Evolutionary conservation across 2,113 vertebrate genomes (phyloP).

Genomic region (Python bivittatus): DNA sequence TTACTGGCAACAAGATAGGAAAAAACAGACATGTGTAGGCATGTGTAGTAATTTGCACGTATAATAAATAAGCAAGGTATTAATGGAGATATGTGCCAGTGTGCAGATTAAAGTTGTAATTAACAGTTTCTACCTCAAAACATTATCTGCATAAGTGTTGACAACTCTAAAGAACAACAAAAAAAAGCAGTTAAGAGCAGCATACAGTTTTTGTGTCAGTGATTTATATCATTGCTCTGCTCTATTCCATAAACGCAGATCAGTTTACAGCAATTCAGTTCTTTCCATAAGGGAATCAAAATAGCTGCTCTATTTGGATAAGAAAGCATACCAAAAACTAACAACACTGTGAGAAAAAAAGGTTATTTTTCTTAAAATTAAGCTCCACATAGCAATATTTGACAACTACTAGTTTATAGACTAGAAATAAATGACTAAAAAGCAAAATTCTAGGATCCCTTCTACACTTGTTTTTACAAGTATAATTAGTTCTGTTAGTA

Average conservation of each 20-base stretch:
- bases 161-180: background rate
- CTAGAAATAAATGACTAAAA: background rate
- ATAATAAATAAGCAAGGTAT: background rate
- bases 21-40: slow-evolving; percentile 16
- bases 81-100: background rate
- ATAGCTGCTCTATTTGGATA: background rate
- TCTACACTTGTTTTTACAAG: background rate
- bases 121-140: background rate
- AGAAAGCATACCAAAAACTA: background rate
- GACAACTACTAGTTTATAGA: background rate
- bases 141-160: background rate
- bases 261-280: background rate
- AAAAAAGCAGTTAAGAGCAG: background rate
- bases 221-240: background rate
- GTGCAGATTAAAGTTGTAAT: background rate
- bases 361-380: background rate
- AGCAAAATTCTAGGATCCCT: background rate
- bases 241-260: background rate
- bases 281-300: background rate
- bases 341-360: background rate
- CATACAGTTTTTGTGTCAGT: background rate
- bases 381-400: background rate
- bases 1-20: background rate
- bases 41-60: slow-evolving; percentile 2
- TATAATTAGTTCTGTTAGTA: background rate